Base-by-base conservation (phyloP, 2,797 vertebrate species). In the Gila robusta region DNA sequence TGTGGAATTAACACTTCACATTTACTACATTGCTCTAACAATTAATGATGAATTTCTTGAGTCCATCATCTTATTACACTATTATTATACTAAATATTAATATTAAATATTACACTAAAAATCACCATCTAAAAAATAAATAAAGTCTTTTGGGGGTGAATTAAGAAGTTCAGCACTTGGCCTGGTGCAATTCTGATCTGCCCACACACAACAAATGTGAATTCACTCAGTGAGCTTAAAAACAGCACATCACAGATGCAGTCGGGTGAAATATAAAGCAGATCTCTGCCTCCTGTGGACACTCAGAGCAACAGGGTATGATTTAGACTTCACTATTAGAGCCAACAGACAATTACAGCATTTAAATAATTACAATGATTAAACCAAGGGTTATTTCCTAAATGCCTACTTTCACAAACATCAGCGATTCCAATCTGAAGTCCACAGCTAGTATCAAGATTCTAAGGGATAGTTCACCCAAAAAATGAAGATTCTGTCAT, bases 361-460 rank as follows among this genome's bases (percentile, higher is more conserved):
- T 84, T 84, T 54, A 54, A 84, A 78, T 84, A 85, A 85, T 85
- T 79, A 79, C 74, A 85, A 62, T 79, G 21, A 79, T 85, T 79
- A 79, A 79, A 62, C 52, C n/a, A 23, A 28, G 23, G 7, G 10
- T 84, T 52, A 23, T 41, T 84, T 69, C 49, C 74, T 56, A 77
- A 85, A 79, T 71, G 66, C 82, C 44, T 12, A 54, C 62, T 78
- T 69, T 35, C 19, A 66, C 62, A 78, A 69, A 32, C 14, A 52
- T 66, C 59, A 39, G 26, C 9, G 1, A 66, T 49, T 74, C 41
- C 21, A 69, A 78, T 19, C 47, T 37, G 41, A 54, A 69, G 32
- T 47, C 8, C 28, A 52, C 41, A 66, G 72, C 44, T 52, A 21
- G 44, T 11, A 23, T 56, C 47, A 69, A 56, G 62, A 44, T 19